Conservation (phyloP, 2,797 vertebrate species). For the Momotus momota region DNA sequence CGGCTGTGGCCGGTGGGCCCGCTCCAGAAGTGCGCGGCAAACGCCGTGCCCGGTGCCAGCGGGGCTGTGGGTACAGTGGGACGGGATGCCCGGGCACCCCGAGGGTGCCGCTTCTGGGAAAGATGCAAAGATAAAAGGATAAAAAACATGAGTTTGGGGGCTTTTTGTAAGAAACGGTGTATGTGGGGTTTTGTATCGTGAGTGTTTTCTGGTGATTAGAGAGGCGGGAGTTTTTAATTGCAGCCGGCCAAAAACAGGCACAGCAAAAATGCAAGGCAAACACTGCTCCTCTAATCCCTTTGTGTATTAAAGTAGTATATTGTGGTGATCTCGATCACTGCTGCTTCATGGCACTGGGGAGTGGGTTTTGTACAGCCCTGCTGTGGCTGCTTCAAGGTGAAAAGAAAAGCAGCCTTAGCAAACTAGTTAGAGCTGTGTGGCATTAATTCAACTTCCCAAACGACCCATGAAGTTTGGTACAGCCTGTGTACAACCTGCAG, state of each 20-base stretch:
- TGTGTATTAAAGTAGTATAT: too few relatives aligned
- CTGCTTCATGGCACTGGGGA: rapidly evolving
- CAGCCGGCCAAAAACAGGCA: too few relatives aligned
- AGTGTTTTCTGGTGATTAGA: rapidly evolving
- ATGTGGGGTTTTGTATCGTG: rapidly evolving
- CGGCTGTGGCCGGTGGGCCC: neutral
- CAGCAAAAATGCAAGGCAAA: rapidly evolving
- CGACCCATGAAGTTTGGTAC: neutral
- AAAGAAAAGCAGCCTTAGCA: neutral
- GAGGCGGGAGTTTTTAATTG: neutral
- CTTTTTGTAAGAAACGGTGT: rapidly evolving
- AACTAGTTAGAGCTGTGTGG: too few relatives aligned
- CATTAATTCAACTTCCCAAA: neutral
- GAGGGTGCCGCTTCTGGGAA: neutral
- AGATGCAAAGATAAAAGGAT: neutral
- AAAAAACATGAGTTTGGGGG: too few relatives aligned
- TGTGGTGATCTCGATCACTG: rapidly evolving
- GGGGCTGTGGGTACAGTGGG: neutral
- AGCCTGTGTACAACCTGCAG: too few relatives aligned
- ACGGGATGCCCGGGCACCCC: rapidly evolving
- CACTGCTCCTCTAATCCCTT: rapidly evolving
- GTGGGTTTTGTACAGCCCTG: too few relatives aligned
- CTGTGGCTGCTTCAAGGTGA: neutral
- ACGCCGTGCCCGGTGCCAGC: neutral
- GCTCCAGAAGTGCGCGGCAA: neutral